Conservation (phyloP, 1,140 invertebrate species). For the Halyomorpha halys region DNA sequence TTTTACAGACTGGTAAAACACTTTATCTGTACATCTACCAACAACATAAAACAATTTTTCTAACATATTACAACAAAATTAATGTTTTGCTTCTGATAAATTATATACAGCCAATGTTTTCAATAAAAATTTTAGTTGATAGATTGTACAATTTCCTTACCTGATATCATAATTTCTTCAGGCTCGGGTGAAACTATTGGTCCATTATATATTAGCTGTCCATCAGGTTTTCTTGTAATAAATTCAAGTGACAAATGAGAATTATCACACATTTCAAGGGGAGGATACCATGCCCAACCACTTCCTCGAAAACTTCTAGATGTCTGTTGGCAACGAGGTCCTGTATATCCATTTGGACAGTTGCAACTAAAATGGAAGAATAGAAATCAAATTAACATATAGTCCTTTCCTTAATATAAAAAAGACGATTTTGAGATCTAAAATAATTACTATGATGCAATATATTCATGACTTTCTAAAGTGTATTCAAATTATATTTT, state of each 20-base stretch:
- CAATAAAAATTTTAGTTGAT: no score
- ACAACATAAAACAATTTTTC: no score
- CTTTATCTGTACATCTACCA: no score
- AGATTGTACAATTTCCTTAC: conserved; percentile 36
- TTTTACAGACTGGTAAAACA: no score
- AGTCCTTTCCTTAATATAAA: background rate
- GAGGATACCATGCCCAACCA: conserved; percentile 92
- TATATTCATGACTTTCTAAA: no score
- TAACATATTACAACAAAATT: no score
- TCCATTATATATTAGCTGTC: conserved; percentile 91
- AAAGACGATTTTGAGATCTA: background rate
- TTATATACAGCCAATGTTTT: no score
- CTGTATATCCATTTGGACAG: conserved; percentile 83
- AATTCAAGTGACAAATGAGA: conserved; percentile 93
- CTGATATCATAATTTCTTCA: conserved; percentile 77
- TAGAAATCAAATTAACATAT: background rate
- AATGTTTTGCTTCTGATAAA: no score
- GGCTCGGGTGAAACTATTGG: conserved; percentile 83
- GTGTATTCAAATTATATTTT: background rate
- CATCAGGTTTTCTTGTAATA: conserved; percentile 79
- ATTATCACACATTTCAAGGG: conserved; percentile 89
- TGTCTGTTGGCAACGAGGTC: conserved; percentile 91
- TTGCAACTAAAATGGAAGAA: conserved; percentile 50
- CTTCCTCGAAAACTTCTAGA: conserved; percentile 84
- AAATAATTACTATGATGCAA: no score